Evolutionary conservation across 2,888 invertebrate species (phyloP).

Genomic region (Tachina fera): DNA sequence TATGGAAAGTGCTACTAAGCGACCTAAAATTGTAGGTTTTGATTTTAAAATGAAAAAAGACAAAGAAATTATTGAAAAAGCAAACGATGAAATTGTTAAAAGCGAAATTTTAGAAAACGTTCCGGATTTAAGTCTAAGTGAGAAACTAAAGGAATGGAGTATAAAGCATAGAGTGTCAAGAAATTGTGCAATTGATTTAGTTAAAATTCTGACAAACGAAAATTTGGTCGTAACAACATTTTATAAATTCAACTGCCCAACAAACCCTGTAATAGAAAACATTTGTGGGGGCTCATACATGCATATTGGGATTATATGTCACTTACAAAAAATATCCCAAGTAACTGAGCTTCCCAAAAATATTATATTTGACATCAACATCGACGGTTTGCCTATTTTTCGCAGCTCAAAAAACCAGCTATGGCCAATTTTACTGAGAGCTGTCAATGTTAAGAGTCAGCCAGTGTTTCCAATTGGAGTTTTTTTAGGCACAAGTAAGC

Average conservation of each 20-base stretch:
- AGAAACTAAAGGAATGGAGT: constrained; percentile 31
- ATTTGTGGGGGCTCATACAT: too few relatives aligned
- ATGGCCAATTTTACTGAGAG: too few relatives aligned
- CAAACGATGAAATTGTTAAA: constrained; percentile 23
- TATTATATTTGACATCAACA: too few relatives aligned
- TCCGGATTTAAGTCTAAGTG: constrained; percentile 7
- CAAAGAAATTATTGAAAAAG: constrained; percentile 19
- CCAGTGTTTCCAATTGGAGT: too few relatives aligned
- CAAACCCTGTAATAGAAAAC: too few relatives aligned
- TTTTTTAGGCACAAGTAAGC: too few relatives aligned
- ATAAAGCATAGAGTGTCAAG: constrained; percentile 9
- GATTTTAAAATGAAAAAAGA: constrained; percentile 22
- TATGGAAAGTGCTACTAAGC: constrained; percentile 10
- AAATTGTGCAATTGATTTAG: not conserved
- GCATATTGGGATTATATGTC: too few relatives aligned
- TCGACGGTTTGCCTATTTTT: too few relatives aligned
- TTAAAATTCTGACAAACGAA: constrained; percentile 31
- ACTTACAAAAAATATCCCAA: too few relatives aligned
- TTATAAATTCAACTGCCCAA: not conserved
- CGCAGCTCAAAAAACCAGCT: too few relatives aligned
- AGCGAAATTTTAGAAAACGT: not conserved
- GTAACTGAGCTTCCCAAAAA: too few relatives aligned
- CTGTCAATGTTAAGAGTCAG: too few relatives aligned
- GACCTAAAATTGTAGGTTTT: constrained; percentile 15
- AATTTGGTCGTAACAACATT: constrained; percentile 17